A percentile compares a stretch with the other conserved stretches of the same genome.
These are phyloP conservation scores for Delia radicum DNA, from an alignment of 1,140 invertebrate genomes.

Conservation along the genomic window DNA sequence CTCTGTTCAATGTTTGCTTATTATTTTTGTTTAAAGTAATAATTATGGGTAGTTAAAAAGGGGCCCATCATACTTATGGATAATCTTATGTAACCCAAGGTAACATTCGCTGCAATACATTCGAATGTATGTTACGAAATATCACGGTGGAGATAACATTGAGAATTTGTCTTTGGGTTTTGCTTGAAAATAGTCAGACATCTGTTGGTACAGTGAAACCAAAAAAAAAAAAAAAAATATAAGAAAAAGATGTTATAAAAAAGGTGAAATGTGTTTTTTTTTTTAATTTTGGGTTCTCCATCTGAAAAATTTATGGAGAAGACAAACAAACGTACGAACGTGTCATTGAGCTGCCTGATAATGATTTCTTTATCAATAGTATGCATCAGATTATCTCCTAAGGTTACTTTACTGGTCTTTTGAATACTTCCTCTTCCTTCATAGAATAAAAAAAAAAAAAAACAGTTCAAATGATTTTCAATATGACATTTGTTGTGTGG, in stretches of 20 bases:
- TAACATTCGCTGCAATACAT: neutral
- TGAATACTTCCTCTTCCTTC: neutral
- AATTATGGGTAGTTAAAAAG: neutral
- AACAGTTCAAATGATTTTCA: neutral
- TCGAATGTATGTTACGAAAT: neutral
- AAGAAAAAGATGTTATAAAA: neutral
- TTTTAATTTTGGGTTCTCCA: neutral
- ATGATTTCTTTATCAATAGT: neutral
- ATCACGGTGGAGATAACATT: neutral
- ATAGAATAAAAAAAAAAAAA: neutral
- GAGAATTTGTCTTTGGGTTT: neutral
- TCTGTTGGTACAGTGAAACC: neutral
- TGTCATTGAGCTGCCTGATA: neutral
- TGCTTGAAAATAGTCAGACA: neutral
- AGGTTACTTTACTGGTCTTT: neutral
- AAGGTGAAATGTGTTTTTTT: neutral
- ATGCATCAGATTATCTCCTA: neutral
- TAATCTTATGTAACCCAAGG: neutral
- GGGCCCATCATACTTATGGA: neutral
- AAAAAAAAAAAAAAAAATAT: neutral
- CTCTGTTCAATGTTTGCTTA: neutral
- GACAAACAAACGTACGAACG: too few species aligned
- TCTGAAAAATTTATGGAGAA: neutral
- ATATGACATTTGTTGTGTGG: slow-evolving; percentile 1
- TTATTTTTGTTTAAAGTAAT: neutral